Evolutionary conservation across 2,113 vertebrate genomes (phyloP).

Genomic region (Gavialis gangeticus): DNA sequence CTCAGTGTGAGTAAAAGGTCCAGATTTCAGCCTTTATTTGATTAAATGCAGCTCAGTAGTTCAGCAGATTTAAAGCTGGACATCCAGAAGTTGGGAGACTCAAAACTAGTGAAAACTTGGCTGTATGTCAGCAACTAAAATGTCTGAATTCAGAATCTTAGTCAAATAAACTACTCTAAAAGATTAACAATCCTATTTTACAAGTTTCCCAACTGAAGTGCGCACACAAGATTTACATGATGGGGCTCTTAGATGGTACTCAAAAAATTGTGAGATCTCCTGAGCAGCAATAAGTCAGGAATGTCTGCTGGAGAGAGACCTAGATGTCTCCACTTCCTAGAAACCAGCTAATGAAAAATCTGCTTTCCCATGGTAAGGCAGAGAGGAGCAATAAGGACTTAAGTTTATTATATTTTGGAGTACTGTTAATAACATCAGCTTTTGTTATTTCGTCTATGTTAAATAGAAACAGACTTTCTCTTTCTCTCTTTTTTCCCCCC

Average conservation of each 20-base stretch:
- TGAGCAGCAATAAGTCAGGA: background rate
- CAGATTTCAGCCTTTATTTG: background rate
- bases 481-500: background rate
- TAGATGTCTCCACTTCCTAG: background rate
- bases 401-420: rapidly evolving
- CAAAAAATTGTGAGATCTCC: background rate
- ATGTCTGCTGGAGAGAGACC: rapidly evolving
- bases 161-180: background rate
- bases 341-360: rapidly evolving
- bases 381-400: rapidly evolving
- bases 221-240: background rate
- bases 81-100: background rate
- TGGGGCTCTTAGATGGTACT: background rate
- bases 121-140: background rate
- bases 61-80: background rate
- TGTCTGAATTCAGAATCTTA: background rate
- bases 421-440: background rate
- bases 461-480: background rate
- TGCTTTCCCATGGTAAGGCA: background rate
- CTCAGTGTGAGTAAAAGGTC: background rate
- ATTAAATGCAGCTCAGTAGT: background rate
- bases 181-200: background rate
- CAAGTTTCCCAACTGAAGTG: background rate
- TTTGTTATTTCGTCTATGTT: background rate
- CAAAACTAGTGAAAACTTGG: background rate